Evolutionary conservation across 2,888 invertebrate species (phyloP).

Genomic region (Cancer borealis): DNA sequence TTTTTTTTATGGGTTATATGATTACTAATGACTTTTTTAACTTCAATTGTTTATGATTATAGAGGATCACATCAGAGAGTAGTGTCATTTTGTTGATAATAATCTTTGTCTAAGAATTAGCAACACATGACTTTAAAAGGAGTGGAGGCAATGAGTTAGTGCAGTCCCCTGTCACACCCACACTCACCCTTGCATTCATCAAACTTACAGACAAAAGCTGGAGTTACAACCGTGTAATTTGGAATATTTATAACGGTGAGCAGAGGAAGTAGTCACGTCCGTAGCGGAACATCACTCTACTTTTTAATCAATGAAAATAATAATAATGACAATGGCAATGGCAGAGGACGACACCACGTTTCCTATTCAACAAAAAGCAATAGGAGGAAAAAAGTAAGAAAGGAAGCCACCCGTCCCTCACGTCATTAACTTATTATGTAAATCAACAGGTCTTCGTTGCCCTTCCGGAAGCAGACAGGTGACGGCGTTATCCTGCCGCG

Average conservation of each 20-base stretch:
- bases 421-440: constrained; percentile 38
- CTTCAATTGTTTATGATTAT: not conserved
- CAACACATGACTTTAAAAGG: not conserved
- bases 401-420: constrained; percentile 18
- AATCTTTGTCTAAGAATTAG: not conserved
- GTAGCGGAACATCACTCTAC: not conserved
- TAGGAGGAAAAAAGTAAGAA: not conserved
- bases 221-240: not conserved
- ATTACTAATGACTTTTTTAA: not conserved
- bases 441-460: constrained; percentile 36
- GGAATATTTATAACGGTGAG: not conserved
- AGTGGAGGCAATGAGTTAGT: not conserved
- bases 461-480: constrained; percentile 41
- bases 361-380: not conserved
- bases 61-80: not conserved
- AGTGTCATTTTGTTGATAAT: not conserved
- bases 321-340: not conserved
- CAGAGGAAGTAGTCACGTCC: constrained; percentile 25
- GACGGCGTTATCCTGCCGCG: constrained; percentile 26
- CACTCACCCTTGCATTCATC: not conserved
- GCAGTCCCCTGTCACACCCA: not conserved
- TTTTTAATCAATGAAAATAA: not conserved
- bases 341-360: constrained; percentile 31
- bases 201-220: not conserved
- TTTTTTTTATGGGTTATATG: not conserved